Evolutionary conservation across 2,113 vertebrate genomes (phyloP).

Genomic region (Turdus rufiventris): DNA sequence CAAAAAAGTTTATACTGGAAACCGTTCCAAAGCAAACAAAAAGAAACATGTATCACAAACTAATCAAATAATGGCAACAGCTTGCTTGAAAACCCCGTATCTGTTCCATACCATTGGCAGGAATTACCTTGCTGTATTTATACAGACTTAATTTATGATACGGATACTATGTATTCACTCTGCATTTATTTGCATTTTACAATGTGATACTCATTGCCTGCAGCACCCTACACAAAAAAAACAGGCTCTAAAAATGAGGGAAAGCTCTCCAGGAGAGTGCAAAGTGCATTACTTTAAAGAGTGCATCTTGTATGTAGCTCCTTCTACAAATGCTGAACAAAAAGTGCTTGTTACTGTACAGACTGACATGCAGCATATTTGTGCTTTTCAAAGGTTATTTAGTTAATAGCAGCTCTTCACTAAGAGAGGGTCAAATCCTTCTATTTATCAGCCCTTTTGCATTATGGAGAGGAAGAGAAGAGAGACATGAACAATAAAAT

Average conservation of each 20-base stretch:
- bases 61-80: not conserved
- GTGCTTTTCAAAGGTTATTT: constrained; percentile 24
- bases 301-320: constrained; percentile 16
- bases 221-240: not conserved
- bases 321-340: not conserved
- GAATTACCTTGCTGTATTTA: not conserved
- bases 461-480: not conserved
- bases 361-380: constrained; percentile 9
- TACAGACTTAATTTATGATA: not conserved
- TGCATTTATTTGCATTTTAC: constrained; percentile 7
- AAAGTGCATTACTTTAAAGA: constrained; percentile 74
- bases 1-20: not conserved
- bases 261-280: constrained; percentile 32
- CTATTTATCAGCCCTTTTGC: constrained; percentile 7
- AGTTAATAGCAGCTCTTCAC: not conserved
- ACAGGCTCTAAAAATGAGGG: not conserved
- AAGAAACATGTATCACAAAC: not conserved
- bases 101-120: not conserved
- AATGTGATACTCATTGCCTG: not conserved
- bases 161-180: not conserved
- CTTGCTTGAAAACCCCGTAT: not conserved
- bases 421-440: not conserved
- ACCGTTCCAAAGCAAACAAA: not conserved
- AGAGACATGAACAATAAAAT: not conserved
- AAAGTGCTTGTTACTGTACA: constrained; percentile 40